Conservation (phyloP, 2,888 invertebrate species). For the Conops quadrifasciatus region DNA sequence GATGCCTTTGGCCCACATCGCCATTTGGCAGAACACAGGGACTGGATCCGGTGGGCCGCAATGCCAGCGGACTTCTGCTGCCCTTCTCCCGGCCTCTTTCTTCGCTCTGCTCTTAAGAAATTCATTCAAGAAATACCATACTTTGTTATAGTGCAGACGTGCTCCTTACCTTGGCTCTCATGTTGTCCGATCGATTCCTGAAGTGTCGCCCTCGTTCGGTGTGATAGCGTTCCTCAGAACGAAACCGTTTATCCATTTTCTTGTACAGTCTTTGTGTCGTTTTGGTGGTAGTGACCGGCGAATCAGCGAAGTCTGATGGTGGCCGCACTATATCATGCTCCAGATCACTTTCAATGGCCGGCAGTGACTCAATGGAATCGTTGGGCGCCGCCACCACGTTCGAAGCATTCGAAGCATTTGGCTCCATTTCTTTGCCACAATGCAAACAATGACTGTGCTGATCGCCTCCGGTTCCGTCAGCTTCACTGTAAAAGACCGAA, state of each 20-base stretch:
- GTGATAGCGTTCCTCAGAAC: constrained; percentile 78
- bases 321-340: constrained; percentile 81
- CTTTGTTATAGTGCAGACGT: background rate
- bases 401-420: constrained; percentile 65
- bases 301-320: constrained; percentile 88
- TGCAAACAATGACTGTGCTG: constrained; percentile 77
- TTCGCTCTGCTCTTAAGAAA: constrained; percentile 67
- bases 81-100: constrained; percentile 75
- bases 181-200: constrained; percentile 73
- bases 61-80: constrained; percentile 77
- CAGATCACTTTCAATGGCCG: constrained; percentile 66
- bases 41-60: constrained; percentile 73
- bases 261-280: constrained; percentile 72
- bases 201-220: constrained; percentile 71
- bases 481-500: constrained; percentile 88
- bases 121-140: background rate
- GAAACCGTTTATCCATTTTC: constrained; percentile 79
- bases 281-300: constrained; percentile 71
- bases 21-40: constrained; percentile 71
- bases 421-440: constrained; percentile 82
- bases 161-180: constrained; percentile 75
- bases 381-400: constrained; percentile 48
- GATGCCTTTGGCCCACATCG: constrained; percentile 56
- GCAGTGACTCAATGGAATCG: constrained; percentile 64
- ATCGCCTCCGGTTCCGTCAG: constrained; percentile 67